Conservation (phyloP, 2,888 invertebrate species). For the Ceratothoa steindachneri region DNA sequence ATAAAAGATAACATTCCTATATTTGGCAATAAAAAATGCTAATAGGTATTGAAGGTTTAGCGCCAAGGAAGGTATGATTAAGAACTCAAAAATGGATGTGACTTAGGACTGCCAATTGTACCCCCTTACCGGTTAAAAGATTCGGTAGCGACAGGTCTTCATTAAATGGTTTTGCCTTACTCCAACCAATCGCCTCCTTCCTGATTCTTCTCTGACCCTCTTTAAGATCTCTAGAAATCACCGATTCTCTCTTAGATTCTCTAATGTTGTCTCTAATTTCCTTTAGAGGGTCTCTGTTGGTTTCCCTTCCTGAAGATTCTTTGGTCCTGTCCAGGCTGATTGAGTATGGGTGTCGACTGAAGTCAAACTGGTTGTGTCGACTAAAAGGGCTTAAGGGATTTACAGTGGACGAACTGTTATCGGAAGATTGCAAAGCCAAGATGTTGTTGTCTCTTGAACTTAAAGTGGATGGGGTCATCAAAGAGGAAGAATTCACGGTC, state of each 20-base stretch:
- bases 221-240: slow-evolving; percentile 11
- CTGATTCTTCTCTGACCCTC: slow-evolving; percentile 27
- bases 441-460: background rate
- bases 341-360: slow-evolving; percentile 38
- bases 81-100: too few species aligned
- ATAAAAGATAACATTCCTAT: too few species aligned
- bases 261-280: slow-evolving; percentile 44
- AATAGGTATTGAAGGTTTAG: too few species aligned
- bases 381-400: background rate
- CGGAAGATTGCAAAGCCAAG: background rate
- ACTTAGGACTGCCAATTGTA: too few species aligned
- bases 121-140: slow-evolving; percentile 58
- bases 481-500: background rate
- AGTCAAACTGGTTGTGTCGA: slow-evolving; percentile 16
- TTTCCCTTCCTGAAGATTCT: slow-evolving; percentile 25
- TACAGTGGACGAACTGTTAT: background rate
- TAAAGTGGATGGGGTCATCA: background rate
- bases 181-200: slow-evolving; percentile 28
- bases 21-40: too few species aligned
- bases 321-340: slow-evolving; percentile 43
- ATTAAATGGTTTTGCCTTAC: slow-evolving; percentile 27
- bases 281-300: slow-evolving; percentile 32
- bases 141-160: slow-evolving; percentile 61
- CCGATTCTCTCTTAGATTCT: slow-evolving; percentile 10
- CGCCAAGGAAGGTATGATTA: too few species aligned